phyloP scores from a whole-genome alignment of 2,797 vertebrate species.

The Propithecus perrieri region DNA sequence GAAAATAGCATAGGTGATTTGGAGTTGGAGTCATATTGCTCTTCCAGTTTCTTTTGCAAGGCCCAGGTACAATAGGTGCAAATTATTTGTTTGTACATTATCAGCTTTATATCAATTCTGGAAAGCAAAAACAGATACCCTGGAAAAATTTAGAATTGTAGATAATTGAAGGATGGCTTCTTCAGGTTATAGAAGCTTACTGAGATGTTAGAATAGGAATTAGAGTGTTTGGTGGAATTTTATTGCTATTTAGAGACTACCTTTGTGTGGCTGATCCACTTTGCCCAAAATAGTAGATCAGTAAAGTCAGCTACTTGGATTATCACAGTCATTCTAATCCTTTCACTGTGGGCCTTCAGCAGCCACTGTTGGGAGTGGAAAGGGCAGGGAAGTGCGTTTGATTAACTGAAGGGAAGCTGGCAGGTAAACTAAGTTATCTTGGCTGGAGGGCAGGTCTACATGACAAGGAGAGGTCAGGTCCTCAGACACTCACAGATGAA shows the following conservation, averaged over 20 bases:
- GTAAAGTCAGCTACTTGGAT: neutral
- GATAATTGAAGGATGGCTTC: neutral
- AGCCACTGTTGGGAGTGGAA: neutral
- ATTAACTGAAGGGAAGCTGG: neutral
- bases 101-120: neutral
- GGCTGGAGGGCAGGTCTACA: neutral
- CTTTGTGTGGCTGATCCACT: neutral
- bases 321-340: neutral
- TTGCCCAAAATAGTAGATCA: neutral
- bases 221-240: neutral
- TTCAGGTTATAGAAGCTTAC: neutral
- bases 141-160: neutral
- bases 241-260: neutral
- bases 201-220: neutral
- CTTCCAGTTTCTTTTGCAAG: neutral
- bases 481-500: neutral
- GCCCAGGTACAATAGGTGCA: neutral
- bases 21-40: neutral
- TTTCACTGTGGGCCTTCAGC: neutral
- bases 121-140: neutral
- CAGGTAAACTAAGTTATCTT: neutral
- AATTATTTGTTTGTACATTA: neutral
- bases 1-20: neutral
- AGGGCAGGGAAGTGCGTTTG: neutral
- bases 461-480: neutral